A percentile compares a stretch with the other conserved stretches of the same genome.
Conservation (phyloP, 2,797 vertebrate genomes). For the Xerus rutilus region DNA sequence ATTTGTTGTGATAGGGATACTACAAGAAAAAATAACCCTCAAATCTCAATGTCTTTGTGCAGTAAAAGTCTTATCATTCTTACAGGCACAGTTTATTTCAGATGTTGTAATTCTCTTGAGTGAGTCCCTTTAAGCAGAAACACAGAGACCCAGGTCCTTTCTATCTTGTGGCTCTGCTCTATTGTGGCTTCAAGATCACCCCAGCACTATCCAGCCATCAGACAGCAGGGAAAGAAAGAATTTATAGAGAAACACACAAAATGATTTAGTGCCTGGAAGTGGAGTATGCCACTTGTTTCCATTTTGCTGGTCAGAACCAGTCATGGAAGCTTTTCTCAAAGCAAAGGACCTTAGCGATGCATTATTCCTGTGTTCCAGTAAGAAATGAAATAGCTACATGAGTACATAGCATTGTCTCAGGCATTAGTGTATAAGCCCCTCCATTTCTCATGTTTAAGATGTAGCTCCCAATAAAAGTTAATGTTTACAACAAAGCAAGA, state of each 20-base stretch:
- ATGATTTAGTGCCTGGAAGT: background rate
- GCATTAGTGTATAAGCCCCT: background rate
- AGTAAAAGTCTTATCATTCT: background rate
- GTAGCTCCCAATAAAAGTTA: background rate
- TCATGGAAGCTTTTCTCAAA: background rate
- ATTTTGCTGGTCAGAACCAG: background rate
- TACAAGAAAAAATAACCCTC: background rate
- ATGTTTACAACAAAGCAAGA: constrained; percentile 15
- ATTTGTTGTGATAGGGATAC: background rate
- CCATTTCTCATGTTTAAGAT: background rate
- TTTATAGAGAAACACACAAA: background rate
- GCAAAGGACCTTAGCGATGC: background rate
- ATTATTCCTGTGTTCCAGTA: background rate
- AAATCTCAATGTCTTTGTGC: background rate
- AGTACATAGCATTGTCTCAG: background rate
- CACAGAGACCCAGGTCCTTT: background rate
- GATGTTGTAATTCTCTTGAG: background rate
- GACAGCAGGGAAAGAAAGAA: background rate
- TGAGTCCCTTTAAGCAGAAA: background rate
- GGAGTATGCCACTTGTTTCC: background rate
- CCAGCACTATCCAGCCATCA: background rate
- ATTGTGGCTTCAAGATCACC: background rate
- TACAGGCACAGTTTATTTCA: background rate
- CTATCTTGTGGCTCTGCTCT: background rate
- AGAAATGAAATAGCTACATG: constrained; percentile 34